Evolutionary conservation across 2,113 vertebrate genomes (phyloP), one percentile per base, ranked within the genome.

Genomic region (Ranitomeya variabilis): DNA sequence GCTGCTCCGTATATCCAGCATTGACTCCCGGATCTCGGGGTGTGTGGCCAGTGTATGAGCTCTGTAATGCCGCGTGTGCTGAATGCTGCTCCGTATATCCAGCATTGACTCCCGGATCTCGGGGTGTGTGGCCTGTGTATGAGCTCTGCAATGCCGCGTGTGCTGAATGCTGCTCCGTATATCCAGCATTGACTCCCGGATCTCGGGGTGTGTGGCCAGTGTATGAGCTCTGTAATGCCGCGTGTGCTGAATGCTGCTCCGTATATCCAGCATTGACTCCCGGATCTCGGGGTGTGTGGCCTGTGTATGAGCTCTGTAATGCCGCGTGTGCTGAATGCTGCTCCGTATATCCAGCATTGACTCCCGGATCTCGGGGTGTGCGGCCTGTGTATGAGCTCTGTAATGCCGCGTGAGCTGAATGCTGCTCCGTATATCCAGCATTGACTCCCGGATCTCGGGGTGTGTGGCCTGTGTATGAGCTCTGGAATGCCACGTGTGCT

Each of bases 81-180:
- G 26, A 31, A 31, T 31, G n/a, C n/a, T n/a, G n/a, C n/a, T n/a
- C n/a, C n/a, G n/a, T n/a, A n/a, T n/a, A n/a, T n/a, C n/a, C n/a
- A n/a, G n/a, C n/a, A n/a, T n/a, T n/a, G n/a, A n/a, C n/a, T n/a
- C n/a, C n/a, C n/a, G n/a, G n/a, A n/a, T n/a, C n/a, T n/a, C n/a
- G n/a, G n/a, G n/a, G n/a, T n/a, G n/a, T 97, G 4, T 97, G 94
- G 95, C 95, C 95, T 95, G 90, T 93, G 94, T 93, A 92, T 90
- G 91, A 91, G 93, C 93, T 94, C 93, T 94, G 95, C 96, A 88
- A 92, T 94, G 94, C 95, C 96, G 95, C 93, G 92, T 92, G 94
- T 18, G 71, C 31, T 15, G 26, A 16, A 95, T 96, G 96, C 95
- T 96, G n/a, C 51, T 8, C 23, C 3, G 66, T 23, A 19, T 80